phyloP scores from a whole-genome alignment of 2,888 invertebrate genomes.

The Sturmia bella region DNA sequence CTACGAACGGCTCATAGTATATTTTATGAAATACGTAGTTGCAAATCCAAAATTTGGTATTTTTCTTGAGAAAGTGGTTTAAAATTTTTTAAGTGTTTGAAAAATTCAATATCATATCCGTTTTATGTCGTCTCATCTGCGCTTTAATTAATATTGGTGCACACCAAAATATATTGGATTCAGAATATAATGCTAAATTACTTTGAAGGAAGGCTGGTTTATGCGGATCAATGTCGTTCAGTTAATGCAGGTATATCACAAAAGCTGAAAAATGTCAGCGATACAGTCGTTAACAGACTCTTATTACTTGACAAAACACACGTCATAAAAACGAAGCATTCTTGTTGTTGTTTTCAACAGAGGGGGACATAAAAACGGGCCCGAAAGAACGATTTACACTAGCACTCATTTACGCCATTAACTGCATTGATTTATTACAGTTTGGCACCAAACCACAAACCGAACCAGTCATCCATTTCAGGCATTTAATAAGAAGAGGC shows the following conservation, averaged over 20 bases:
- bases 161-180: no score
- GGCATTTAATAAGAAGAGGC: slow-evolving; percentile 22
- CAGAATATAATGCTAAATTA: no score
- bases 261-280: slow-evolving; percentile 52
- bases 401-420: slow-evolving; percentile 73
- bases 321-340: slow-evolving; percentile 32
- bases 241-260: slow-evolving; percentile 51
- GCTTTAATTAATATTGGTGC: no score
- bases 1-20: no score
- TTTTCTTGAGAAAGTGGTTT: no score
- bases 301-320: slow-evolving; percentile 34
- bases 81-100: no score
- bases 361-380: slow-evolving; percentile 7
- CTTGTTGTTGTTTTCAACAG: slow-evolving; percentile 6
- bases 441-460: slow-evolving; percentile 64
- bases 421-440: slow-evolving; percentile 72
- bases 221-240: no score
- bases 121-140: no score
- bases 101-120: no score
- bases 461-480: slow-evolving; percentile 46
- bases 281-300: slow-evolving; percentile 43
- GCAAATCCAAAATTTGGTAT: no score
- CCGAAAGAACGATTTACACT: slow-evolving; percentile 70
- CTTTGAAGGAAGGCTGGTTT: no score
- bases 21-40: no score